Conservation (phyloP, 1,140 invertebrate genomes). For the Odontomachus brunneus region DNA sequence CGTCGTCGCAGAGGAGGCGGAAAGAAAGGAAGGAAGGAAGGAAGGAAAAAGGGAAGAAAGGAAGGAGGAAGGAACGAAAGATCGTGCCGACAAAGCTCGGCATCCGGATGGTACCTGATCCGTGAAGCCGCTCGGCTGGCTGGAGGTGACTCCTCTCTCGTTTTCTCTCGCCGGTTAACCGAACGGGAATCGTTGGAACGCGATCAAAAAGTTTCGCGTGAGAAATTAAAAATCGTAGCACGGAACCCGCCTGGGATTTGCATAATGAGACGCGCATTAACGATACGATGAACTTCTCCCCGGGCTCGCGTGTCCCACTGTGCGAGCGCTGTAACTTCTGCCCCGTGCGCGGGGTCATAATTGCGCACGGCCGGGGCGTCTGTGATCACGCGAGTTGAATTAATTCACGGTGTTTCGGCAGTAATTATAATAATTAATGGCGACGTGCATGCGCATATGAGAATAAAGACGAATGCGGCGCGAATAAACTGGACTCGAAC, state of each 20-base stretch:
- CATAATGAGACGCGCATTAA: conserved; percentile 52
- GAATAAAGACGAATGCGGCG: too few species aligned
- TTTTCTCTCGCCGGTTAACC: too few species aligned
- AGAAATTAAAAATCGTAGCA: conserved; percentile 41
- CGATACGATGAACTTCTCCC: conserved; percentile 28
- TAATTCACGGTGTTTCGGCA: conserved; percentile 18
- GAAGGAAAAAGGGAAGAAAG: too few species aligned
- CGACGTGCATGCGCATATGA: too few species aligned
- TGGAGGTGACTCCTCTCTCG: too few species aligned
- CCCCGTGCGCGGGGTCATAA: not conserved
- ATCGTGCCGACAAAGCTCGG: too few species aligned
- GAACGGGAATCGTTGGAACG: conserved; percentile 6
- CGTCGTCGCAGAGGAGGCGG: too few species aligned
- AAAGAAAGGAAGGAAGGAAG: too few species aligned
- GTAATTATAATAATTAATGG: conserved; percentile 24
- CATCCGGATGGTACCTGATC: too few species aligned
- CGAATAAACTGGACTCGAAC: not conserved
- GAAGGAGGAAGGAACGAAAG: too few species aligned
- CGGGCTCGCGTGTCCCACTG: conserved; percentile 19
- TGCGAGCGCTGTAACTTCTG: conserved; percentile 15
- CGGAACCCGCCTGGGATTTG: conserved; percentile 28
- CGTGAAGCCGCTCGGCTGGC: too few species aligned
- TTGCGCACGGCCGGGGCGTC: not conserved
- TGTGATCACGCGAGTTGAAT: conserved; percentile 24
- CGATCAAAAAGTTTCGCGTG: conserved; percentile 49